A percentile compares a stretch with the other conserved stretches of the same genome.
Conservation (phyloP, 1,140 invertebrate species). For the Magallana ariakensis region DNA sequence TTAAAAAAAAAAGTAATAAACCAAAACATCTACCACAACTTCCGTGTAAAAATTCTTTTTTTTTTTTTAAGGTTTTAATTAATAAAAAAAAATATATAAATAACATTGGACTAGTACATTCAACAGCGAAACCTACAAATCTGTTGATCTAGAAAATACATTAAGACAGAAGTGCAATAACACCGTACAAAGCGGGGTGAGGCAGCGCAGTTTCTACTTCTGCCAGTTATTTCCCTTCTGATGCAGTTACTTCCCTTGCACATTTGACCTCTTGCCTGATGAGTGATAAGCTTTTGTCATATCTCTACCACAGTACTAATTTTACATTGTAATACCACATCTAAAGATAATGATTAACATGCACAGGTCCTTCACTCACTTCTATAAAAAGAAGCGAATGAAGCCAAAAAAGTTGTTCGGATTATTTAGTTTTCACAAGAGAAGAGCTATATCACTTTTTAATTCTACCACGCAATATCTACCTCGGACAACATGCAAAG, state of each 20-base stretch:
- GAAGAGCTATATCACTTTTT: not conserved
- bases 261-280: slow-evolving; percentile 47
- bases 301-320: slow-evolving; percentile 27
- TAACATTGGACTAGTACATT: slow-evolving; percentile 32
- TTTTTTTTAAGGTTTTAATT: slow-evolving; percentile 6
- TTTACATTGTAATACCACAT: slow-evolving; percentile 34
- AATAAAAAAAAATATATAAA: slow-evolving; percentile 34
- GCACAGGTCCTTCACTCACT: slow-evolving; percentile 23
- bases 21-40: slow-evolving; percentile 24
- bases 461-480: slow-evolving; percentile 25
- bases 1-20: slow-evolving; percentile 29
- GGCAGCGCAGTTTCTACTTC: slow-evolving; percentile 24
- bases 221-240: slow-evolving; percentile 45
- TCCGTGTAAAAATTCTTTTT: slow-evolving; percentile 26
- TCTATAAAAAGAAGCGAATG: not conserved
- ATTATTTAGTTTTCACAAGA: slow-evolving; percentile 14
- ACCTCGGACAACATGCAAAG: slow-evolving; percentile 38
- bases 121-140: slow-evolving; percentile 38
- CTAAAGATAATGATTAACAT: slow-evolving; percentile 27
- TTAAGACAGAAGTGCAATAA: slow-evolving; percentile 33
- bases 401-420: not conserved
- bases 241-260: slow-evolving; percentile 43
- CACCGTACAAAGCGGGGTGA: slow-evolving; percentile 28
- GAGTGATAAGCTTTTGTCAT: slow-evolving; percentile 21
- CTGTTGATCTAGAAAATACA: slow-evolving; percentile 36